Conservation (phyloP, 2,888 invertebrate genomes). For the Phymatocera aterrima region DNA sequence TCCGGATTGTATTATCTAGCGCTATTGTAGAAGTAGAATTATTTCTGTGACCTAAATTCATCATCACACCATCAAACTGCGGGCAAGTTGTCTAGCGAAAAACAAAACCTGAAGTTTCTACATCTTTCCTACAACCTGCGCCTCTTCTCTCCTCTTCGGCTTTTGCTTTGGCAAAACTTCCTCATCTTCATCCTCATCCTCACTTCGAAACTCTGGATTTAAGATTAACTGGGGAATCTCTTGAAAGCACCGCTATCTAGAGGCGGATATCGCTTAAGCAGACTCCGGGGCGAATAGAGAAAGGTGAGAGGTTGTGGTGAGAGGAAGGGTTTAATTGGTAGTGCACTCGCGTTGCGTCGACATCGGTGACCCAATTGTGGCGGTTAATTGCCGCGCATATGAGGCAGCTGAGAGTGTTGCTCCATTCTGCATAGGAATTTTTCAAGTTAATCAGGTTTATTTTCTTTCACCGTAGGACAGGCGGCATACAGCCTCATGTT, state of each 20-base stretch:
- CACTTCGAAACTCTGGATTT: background rate
- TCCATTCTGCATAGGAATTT: background rate
- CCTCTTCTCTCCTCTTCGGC: background rate
- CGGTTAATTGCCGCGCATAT: constrained; percentile 56
- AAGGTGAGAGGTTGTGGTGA: constrained; percentile 25
- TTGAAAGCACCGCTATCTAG: background rate
- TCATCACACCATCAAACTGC: no score
- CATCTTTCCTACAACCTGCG: background rate
- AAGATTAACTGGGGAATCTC: constrained; percentile 13
- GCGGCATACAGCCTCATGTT: background rate
- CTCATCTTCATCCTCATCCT: no score
- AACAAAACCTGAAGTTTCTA: background rate
- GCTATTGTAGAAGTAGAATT: no score
- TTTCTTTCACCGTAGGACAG: background rate
- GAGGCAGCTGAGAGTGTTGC: background rate
- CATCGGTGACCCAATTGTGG: constrained; percentile 51
- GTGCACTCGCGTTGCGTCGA: constrained; percentile 30
- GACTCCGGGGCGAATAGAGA: constrained; percentile 8
- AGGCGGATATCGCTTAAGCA: constrained; percentile 29
- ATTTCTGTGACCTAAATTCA: no score
- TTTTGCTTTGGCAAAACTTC: background rate
- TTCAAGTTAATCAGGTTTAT: background rate
- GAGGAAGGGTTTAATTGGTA: constrained; percentile 28
- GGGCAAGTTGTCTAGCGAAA: background rate
- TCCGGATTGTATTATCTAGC: no score